Evolutionary conservation across 2,797 vertebrate species (phyloP), one percentile per base, ranked within the genome.

Genomic region (Phataginus tricuspis): DNA sequence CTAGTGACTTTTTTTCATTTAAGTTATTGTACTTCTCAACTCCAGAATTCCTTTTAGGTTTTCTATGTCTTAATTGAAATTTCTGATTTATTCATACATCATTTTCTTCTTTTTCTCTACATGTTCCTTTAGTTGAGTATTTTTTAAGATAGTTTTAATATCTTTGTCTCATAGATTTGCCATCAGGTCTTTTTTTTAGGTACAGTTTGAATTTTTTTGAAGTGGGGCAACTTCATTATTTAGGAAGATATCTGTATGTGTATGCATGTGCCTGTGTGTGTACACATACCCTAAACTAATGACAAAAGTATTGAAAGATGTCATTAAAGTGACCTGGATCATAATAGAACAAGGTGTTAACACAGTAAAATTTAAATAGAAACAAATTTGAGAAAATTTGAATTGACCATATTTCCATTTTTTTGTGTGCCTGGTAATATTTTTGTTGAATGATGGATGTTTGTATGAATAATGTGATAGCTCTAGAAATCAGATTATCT

Each of bases 181-280:
- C 68, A 71, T 71, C 37, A 71, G 68, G 12, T 15, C 45, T 45
- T 45, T 45, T 45, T 45, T 45, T 45, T 45, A 45, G 45, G 45
- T 45, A 45, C 11, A 71, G 23, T 42, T 42, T 71, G 14, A 13
- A 39, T 37, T 68, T 71, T 71, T 42, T 31, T 61, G 19, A 68
- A 7, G 4, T 27, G 15, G 23, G 64, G 53, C 39, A 16, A 18
- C 10, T 31, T 18, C 8, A 9, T 63, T 59, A 71, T 64, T 64
- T 25, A 31, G 51, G 25, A 69, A 5, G 16, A 18, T 86, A 4
- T 16, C 1, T 10, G n/a, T 37, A 6, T 18, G 15, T 51, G 23
- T 34, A 42, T 10, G 18, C 4, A 1, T 11, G 3, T 37, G 23
- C 2, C 12, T 72, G 19, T 31, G 6, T 5, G 4, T 5, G 5